A percentile compares a stretch with the other conserved stretches of the same genome.
Conservation (phyloP, 1,140 invertebrate species). For the Venustaconcha ellipsiformis region DNA sequence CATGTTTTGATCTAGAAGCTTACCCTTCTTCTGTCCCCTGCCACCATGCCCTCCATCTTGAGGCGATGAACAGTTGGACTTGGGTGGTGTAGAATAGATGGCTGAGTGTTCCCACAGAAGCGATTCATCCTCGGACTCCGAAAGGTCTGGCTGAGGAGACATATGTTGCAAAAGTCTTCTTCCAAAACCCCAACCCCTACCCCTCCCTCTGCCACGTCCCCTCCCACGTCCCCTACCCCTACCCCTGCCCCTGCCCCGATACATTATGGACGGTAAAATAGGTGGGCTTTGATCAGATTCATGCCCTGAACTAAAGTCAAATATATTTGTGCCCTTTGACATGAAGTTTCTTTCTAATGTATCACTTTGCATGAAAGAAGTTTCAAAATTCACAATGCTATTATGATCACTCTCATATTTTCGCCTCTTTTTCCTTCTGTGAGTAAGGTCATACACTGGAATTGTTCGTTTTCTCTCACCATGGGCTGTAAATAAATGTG, state of each 20-base stretch:
- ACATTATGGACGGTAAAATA: constrained; percentile 6
- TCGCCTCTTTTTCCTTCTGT: constrained; percentile 28
- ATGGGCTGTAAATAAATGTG: constrained; percentile 83
- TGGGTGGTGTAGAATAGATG: no score
- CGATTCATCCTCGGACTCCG: no score
- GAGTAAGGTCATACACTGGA: constrained; percentile 51
- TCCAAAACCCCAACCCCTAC: constrained; percentile 30
- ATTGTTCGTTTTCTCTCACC: constrained; percentile 72
- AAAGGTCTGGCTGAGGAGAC: no score
- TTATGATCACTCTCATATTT: background rate
- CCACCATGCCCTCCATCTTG: constrained; percentile 31
- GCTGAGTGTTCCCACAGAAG: no score
- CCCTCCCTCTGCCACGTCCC: constrained; percentile 37
- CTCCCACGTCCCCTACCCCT: constrained; percentile 32
- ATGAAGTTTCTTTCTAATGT: no score
- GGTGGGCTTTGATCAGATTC: background rate
- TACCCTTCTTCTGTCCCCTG: constrained; percentile 39
- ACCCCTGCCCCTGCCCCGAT: constrained; percentile 15
- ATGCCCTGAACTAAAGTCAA: no score
- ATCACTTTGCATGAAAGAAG: no score
- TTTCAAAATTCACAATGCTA: no score
- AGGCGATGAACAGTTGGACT: no score
- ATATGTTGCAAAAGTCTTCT: background rate
- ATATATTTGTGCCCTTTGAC: no score
- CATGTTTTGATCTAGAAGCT: constrained; percentile 12